A percentile compares a stretch with the other conserved stretches of the same genome.
Evolutionary conservation across 2,888 invertebrate genomes (phyloP).

Genomic region (Aquatica leii): DNA sequence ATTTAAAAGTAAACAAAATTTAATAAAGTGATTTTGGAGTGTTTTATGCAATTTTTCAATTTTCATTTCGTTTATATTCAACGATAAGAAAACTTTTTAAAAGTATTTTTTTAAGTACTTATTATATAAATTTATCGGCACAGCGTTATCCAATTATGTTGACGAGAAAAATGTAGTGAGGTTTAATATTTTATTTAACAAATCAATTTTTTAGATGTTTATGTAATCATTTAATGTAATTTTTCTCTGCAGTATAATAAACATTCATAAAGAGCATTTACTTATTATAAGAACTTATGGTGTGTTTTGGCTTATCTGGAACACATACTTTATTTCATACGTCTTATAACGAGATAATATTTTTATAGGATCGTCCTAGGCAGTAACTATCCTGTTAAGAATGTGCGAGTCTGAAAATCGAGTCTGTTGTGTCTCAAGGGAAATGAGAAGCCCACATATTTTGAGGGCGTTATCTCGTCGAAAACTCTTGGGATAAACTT

Average conservation of each 20-base stretch:
- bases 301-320: slow-evolving; percentile 25
- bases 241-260: neutral
- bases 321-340: slow-evolving; percentile 29
- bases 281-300: slow-evolving; percentile 15
- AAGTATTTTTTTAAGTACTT: too few species aligned
- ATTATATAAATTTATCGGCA: too few species aligned
- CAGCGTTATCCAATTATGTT: too few species aligned
- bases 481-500: slow-evolving; percentile 53
- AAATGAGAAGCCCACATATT: slow-evolving; percentile 56
- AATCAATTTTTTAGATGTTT: neutral
- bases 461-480: slow-evolving; percentile 53
- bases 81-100: too few species aligned
- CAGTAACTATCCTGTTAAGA: slow-evolving; percentile 56
- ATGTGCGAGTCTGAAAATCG: slow-evolving; percentile 54
- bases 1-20: too few species aligned
- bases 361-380: slow-evolving; percentile 54
- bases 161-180: too few species aligned
- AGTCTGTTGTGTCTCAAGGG: slow-evolving; percentile 55
- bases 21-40: too few species aligned
- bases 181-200: too few species aligned
- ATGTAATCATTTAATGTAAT: neutral
- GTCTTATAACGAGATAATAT: slow-evolving; percentile 49
- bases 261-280: neutral
- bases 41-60: too few species aligned
- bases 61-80: too few species aligned